Evolutionary conservation across 1,140 invertebrate species (phyloP), one percentile per base, ranked within the genome.

Genomic region (Tribolium madens): DNA sequence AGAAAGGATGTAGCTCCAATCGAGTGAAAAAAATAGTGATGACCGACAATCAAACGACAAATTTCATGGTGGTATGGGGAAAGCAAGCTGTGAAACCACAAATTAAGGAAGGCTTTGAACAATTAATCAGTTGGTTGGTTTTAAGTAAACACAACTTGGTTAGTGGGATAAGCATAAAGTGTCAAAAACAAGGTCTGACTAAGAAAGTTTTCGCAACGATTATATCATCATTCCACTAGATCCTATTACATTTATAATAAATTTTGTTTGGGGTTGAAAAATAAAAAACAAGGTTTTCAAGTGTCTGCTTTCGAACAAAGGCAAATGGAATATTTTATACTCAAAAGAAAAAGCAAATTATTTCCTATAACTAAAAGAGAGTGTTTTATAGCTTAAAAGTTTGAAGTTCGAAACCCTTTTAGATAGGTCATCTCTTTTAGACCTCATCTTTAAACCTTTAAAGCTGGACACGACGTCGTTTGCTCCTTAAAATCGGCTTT

Each of bases 81-180:
- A 26, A 64, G 57, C 17, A 64, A 36, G 12, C 57, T 18, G 57
- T 18, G 26, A 33, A 18, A 64, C 57, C 57, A 26, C 57, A 64
- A 64, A 64, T 64, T 64, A 64, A 31, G 57, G 57, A 33, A 33
- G 57, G 57, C 57, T 64, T 64, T 64, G 57, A 64, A 26, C 57
- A 64, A 64, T 64, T 64, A 64, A 64, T 64, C 57, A 64, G 57
- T 64, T 64, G 57, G 57, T 14, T 64, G 57, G 57, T n/a, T 14
- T 64, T 64, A 64, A 64, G 57, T 64, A 64, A 64, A 64, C 57
- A 64, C 57, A 64, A 64, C 21, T 64, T 64, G 57, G 57, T 64
- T 64, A 64, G 57, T 6, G 31, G 48, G 15, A 13, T 64, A 18
- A 33, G 57, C 57, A 64, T 64, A 64, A 64, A 64, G 57, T 33